Evolutionary conservation across 2,113 vertebrate genomes (phyloP).

Genomic region (Peromyscus californicus): DNA sequence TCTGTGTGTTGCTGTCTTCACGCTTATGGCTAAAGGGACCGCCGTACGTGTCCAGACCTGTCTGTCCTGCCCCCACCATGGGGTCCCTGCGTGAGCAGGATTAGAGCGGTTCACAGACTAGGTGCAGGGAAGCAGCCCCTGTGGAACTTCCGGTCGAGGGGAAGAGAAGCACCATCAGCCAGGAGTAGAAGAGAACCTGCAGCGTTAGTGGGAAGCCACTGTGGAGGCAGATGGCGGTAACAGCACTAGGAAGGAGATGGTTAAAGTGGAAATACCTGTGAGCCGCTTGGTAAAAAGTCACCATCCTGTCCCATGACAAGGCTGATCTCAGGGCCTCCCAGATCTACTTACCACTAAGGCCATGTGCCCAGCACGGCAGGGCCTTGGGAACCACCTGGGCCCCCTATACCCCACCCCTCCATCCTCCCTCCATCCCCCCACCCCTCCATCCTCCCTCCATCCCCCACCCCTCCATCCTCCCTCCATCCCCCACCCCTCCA

Average conservation of each 20-base stretch:
- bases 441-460: not conserved
- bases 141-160: not conserved
- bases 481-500: too few relatives aligned
- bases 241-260: not conserved
- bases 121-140: not conserved
- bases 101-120: not conserved
- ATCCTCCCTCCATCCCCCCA: too few relatives aligned
- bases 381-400: not conserved
- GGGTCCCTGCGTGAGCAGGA: rapidly evolving
- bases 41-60: not conserved
- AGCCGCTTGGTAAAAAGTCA: not conserved
- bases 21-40: not conserved
- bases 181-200: not conserved
- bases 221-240: too few relatives aligned
- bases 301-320: not conserved
- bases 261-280: not conserved
- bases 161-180: not conserved
- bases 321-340: not conserved
- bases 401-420: too few relatives aligned
- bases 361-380: not conserved
- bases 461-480: too few relatives aligned
- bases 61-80: not conserved
- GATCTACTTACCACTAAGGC: not conserved
- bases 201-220: not conserved
- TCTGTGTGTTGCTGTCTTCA: not conserved